Conservation (phyloP, 2,888 invertebrate species). For the Pammene fasciana region DNA sequence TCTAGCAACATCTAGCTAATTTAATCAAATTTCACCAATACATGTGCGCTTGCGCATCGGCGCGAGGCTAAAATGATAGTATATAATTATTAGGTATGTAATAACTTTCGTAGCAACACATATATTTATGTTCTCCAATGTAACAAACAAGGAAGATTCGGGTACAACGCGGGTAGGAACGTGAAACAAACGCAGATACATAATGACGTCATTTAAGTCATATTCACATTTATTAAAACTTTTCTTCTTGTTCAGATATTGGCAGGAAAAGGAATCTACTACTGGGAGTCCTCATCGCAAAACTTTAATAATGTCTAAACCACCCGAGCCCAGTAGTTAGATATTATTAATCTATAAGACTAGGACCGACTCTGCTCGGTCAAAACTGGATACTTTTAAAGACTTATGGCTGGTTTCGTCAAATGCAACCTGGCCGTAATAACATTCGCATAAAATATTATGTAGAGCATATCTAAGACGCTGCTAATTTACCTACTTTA, state of each 20-base stretch:
- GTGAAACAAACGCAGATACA: not conserved
- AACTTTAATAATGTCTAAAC: not conserved
- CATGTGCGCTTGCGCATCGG: not conserved
- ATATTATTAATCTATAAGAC: not conserved
- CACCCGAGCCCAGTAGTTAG: not conserved
- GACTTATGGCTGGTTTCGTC: not conserved
- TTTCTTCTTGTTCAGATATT: no score
- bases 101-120: not conserved
- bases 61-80: not conserved
- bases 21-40: conserved; percentile 12
- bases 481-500: not conserved
- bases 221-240: no score
- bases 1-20: conserved; percentile 8
- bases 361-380: not conserved
- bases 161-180: not conserved
- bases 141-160: not conserved
- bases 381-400: not conserved
- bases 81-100: not conserved
- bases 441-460: not conserved
- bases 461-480: not conserved
- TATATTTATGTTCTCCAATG: not conserved
- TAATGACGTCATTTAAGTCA: not conserved
- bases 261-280: not conserved
- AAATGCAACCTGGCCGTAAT: not conserved
- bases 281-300: not conserved